Evolutionary conservation across 2,888 invertebrate species (phyloP).

Genomic region (Machimus rusticus): DNA sequence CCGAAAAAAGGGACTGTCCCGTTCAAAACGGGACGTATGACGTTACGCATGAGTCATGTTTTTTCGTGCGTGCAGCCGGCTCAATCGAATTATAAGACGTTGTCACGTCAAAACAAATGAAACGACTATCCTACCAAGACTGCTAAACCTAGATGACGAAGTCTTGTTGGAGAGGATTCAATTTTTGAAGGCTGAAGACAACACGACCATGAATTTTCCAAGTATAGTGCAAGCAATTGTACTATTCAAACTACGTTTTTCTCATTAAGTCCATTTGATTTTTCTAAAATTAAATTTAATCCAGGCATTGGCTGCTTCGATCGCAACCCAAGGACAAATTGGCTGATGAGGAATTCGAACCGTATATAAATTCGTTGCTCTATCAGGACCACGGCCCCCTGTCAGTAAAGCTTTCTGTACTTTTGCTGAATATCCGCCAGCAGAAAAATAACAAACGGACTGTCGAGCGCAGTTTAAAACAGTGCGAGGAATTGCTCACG

Average conservation of each 20-base stretch:
- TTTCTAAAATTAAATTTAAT: slow-evolving; percentile 53
- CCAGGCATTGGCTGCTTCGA: slow-evolving; percentile 72
- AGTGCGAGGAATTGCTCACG: slow-evolving; percentile 81
- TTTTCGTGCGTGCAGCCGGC: too few species aligned
- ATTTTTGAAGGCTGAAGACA: slow-evolving; percentile 70
- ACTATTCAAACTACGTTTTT: slow-evolving; percentile 72
- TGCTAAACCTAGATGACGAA: slow-evolving; percentile 84
- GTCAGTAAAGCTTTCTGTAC: slow-evolving; percentile 76
- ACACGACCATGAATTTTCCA: slow-evolving; percentile 65
- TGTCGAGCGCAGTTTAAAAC: slow-evolving; percentile 87
- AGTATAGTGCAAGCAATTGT: slow-evolving; percentile 81
- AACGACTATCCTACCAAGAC: slow-evolving; percentile 67
- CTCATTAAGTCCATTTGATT: slow-evolving; percentile 22
- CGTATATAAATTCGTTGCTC: slow-evolving; percentile 74
- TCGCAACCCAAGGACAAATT: slow-evolving; percentile 83
- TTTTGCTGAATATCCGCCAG: slow-evolving; percentile 78
- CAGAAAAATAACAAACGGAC: slow-evolving; percentile 82
- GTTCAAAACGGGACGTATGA: too few species aligned
- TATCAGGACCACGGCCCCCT: slow-evolving; percentile 76
- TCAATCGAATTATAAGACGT: too few species aligned
- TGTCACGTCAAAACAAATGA: too few species aligned
- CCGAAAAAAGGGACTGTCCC: too few species aligned
- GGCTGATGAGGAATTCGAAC: slow-evolving; percentile 80
- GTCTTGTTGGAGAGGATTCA: slow-evolving; percentile 81
- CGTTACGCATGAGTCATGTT: too few species aligned